A percentile compares a stretch with the other conserved stretches of the same genome.
Evolutionary conservation across 2,888 invertebrate species (phyloP).

Genomic region (Aleiodes alternator): DNA sequence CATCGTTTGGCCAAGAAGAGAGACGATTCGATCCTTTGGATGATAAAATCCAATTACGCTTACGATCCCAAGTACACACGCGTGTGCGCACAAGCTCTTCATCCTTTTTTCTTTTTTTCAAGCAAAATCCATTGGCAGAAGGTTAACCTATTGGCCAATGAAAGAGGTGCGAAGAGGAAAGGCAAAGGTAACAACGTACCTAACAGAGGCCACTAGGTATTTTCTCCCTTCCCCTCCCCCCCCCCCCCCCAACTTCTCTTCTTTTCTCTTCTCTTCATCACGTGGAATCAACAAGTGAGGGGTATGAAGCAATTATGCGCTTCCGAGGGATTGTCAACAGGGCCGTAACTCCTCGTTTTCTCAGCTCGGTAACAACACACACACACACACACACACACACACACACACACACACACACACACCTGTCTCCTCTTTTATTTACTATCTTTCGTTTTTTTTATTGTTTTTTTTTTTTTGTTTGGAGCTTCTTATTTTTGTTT

Average conservation of each 20-base stretch:
- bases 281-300: conserved; percentile 30
- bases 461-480: too few relatives aligned
- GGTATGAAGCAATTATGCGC: conserved; percentile 69
- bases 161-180: conserved; percentile 20
- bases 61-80: not conserved
- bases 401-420: conserved; percentile 37
- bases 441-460: too few relatives aligned
- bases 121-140: conserved; percentile 38
- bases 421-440: conserved; percentile 10
- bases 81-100: conserved; percentile 35
- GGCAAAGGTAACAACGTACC: conserved; percentile 9
- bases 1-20: conserved; percentile 41
- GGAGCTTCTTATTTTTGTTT: too few relatives aligned
- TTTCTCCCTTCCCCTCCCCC: too few relatives aligned
- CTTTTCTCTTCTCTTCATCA: too few relatives aligned
- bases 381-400: conserved; percentile 38
- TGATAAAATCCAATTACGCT: conserved; percentile 55
- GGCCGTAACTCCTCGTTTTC: conserved; percentile 59
- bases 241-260: too few relatives aligned
- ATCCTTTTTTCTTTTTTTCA: conserved; percentile 43
- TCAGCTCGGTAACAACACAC: conserved; percentile 29
- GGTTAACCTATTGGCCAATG: conserved; percentile 37
- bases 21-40: conserved; percentile 41
- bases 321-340: conserved; percentile 67
- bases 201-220: conserved; percentile 22